A percentile compares a stretch with the other conserved stretches of the same genome.
Evolutionary conservation across 23 tunicate genomes (phyloP).

Genomic region (Ascidia mentula): DNA sequence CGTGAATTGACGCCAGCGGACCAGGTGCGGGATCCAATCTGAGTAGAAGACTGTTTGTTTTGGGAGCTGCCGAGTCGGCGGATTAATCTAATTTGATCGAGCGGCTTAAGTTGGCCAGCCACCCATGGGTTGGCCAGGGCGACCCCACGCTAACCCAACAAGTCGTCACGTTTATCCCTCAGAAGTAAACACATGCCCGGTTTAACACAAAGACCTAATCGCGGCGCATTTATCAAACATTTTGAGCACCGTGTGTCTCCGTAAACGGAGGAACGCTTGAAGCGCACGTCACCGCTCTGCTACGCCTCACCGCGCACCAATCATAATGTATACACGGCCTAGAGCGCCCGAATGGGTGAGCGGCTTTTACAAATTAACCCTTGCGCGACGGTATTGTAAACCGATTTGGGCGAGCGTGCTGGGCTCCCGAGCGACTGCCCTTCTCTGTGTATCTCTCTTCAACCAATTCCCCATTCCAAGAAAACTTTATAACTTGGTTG

Average conservation of each 20-base stretch:
- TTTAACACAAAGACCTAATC: not conserved
- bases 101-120: not conserved
- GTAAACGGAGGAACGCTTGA: not conserved
- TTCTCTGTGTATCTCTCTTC: not conserved
- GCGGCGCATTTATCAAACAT: not conserved
- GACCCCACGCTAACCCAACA: not conserved
- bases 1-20: no score
- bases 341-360: not conserved
- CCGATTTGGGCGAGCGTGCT: not conserved
- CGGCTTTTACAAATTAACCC: not conserved
- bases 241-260: not conserved
- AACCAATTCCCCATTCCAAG: not conserved
- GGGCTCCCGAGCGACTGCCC: not conserved
- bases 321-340: not conserved
- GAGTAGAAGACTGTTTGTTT: not conserved
- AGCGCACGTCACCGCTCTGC: slow-evolving; percentile 13
- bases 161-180: not conserved
- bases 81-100: slow-evolving; percentile 11
- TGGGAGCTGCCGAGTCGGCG: not conserved
- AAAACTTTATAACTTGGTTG: not conserved
- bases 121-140: not conserved
- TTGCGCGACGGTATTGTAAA: not conserved
- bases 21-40: not conserved
- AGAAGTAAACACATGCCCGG: no score
- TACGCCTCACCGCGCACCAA: not conserved